Conservation (phyloP, 2,113 vertebrate genomes). For the Trochalopteron elliotii region DNA sequence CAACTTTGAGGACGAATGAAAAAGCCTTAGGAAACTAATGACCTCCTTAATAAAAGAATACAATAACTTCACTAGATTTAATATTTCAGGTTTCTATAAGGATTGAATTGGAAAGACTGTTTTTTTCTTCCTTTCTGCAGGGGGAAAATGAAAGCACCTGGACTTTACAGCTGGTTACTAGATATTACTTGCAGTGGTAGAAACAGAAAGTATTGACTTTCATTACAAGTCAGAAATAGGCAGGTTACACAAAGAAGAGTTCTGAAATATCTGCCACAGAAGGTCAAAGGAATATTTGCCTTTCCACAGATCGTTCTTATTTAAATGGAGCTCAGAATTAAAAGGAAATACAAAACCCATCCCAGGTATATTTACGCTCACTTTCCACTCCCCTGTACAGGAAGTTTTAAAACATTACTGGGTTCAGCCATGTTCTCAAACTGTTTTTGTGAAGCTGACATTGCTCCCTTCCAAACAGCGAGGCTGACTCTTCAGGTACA, state of each 20-base stretch:
- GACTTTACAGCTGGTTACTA: not conserved
- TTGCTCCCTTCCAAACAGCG: not conserved
- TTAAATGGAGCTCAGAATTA: not conserved
- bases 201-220: conserved; percentile 9
- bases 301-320: not conserved
- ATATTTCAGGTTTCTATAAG: conserved; percentile 51
- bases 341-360: not conserved
- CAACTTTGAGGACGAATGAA: conserved; percentile 34
- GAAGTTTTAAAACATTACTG: not conserved
- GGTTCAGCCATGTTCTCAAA: not conserved
- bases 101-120: not conserved
- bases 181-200: not conserved
- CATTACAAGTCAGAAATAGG: not conserved
- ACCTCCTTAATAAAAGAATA: conserved; percentile 62
- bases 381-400: fast-evolving
- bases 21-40: conserved; percentile 60
- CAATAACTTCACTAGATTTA: conserved; percentile 51
- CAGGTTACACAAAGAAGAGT: not conserved
- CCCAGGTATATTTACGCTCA: fast-evolving
- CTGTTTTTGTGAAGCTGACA: not conserved
- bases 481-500: not conserved
- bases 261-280: not conserved
- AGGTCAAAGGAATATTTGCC: not conserved
- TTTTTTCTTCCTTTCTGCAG: not conserved
- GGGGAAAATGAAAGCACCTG: conserved; percentile 27